These are phyloP conservation scores for Hippocampus kuda DNA, from an alignment of 2,797 vertebrate genomes.

Conservation along the genomic window DNA sequence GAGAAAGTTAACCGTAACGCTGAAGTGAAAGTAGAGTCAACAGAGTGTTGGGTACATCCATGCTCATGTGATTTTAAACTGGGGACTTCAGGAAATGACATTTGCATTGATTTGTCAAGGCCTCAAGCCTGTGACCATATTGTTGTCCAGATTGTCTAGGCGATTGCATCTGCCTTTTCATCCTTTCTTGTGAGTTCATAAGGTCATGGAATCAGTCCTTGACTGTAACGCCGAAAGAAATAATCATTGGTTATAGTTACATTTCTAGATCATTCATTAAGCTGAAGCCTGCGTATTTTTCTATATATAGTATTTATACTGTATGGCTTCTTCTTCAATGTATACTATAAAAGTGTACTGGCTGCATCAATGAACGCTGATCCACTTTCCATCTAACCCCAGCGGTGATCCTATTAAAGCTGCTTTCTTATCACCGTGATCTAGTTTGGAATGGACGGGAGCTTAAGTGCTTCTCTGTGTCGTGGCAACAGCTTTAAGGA, in stretches of 20 bases:
- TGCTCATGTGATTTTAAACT: not conserved
- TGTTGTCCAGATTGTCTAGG: too few relatives aligned
- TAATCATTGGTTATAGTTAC: not conserved
- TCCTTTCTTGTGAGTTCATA: not conserved
- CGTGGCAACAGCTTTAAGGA: conserved; percentile 14
- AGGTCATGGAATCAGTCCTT: not conserved
- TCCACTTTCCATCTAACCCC: conserved; percentile 38
- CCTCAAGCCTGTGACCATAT: not conserved
- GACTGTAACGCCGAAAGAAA: not conserved
- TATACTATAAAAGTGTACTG: not conserved
- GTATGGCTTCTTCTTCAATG: not conserved
- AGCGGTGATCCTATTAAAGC: conserved; percentile 51
- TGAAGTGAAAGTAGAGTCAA: not conserved
- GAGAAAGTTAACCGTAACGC: not conserved
- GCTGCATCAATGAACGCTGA: conserved; percentile 25
- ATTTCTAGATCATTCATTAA: too few relatives aligned
- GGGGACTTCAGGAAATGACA: not conserved
- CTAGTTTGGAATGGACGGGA: conserved; percentile 34
- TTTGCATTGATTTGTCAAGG: not conserved
- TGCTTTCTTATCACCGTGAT: conserved; percentile 48
- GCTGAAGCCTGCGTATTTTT: not conserved
- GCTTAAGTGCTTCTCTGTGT: conserved; percentile 17
- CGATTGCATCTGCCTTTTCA: too few relatives aligned
- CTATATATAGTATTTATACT: not conserved
- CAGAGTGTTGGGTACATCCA: not conserved